These are phyloP conservation scores for Periparus ater DNA, from an alignment of 2,797 vertebrate genomes.

Conservation along the genomic window DNA sequence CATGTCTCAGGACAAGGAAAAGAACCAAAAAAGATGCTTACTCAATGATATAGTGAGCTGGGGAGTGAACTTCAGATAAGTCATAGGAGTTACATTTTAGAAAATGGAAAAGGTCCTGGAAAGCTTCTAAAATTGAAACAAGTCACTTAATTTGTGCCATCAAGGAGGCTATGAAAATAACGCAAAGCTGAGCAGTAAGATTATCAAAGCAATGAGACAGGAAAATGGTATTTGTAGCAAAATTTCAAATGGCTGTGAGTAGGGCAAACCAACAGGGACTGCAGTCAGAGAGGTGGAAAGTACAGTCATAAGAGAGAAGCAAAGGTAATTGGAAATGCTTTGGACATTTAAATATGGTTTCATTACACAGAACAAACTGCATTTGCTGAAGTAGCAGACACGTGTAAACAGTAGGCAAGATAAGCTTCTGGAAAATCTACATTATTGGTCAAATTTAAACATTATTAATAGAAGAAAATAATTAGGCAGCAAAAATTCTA, in stretches of 20 bases:
- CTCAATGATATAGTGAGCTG: neutral
- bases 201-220: neutral
- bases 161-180: neutral
- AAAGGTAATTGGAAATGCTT: neutral
- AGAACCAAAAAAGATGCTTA: neutral
- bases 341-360: neutral
- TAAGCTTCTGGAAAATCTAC: neutral
- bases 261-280: neutral
- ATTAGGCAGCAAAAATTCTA: neutral
- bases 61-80: neutral
- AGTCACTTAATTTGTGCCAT: neutral
- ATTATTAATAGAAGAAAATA: neutral
- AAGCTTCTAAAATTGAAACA: neutral
- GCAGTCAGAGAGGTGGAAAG: neutral
- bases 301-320: neutral
- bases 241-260: neutral
- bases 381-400: neutral
- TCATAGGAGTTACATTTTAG: neutral
- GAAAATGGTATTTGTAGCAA: neutral
- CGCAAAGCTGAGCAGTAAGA: neutral
- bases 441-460: neutral
- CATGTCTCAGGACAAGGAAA: neutral
- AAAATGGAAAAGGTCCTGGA: neutral
- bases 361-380: neutral
- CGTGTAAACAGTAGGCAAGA: neutral